Conservation (phyloP, 2,888 invertebrate species). For the Vanessa cardui region DNA sequence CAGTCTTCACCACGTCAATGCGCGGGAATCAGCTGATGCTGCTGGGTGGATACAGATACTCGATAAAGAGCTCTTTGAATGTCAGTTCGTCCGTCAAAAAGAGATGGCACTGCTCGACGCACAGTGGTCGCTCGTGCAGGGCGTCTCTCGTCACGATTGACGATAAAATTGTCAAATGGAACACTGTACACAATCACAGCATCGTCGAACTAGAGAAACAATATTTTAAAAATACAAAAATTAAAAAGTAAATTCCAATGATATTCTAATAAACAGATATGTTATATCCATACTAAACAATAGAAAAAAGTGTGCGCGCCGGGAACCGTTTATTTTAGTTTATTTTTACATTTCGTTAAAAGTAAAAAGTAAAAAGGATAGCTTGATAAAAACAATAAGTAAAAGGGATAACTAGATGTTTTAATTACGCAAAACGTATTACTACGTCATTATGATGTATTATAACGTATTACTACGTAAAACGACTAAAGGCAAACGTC, state of each 20-base stretch:
- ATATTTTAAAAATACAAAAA: background rate
- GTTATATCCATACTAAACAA: too few species aligned
- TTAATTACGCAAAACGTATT: too few species aligned
- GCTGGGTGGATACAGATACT: conserved; percentile 48
- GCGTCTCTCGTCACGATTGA: conserved; percentile 41
- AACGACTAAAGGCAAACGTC: too few species aligned
- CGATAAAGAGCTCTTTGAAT: conserved; percentile 31
- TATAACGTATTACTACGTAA: too few species aligned
- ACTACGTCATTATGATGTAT: too few species aligned
- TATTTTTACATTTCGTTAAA: too few species aligned
- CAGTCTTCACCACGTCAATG: conserved; percentile 37
- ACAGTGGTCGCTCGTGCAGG: conserved; percentile 43
- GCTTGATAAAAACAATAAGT: too few species aligned
- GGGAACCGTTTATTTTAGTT: too few species aligned
- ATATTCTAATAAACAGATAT: too few species aligned
- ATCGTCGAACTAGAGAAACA: conserved; percentile 2
- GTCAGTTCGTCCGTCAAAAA: conserved; percentile 33
- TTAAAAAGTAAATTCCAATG: background rate
- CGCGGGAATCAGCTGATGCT: conserved; percentile 50
- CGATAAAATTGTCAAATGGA: conserved; percentile 35
- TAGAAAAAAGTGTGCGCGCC: too few species aligned
- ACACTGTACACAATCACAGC: conserved; percentile 34
- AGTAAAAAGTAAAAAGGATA: too few species aligned
- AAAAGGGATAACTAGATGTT: too few species aligned
- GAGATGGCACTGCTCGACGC: conserved; percentile 49